Base-by-base conservation (phyloP, 2,797 vertebrate species). In the Sebastes oblongus region DNA sequence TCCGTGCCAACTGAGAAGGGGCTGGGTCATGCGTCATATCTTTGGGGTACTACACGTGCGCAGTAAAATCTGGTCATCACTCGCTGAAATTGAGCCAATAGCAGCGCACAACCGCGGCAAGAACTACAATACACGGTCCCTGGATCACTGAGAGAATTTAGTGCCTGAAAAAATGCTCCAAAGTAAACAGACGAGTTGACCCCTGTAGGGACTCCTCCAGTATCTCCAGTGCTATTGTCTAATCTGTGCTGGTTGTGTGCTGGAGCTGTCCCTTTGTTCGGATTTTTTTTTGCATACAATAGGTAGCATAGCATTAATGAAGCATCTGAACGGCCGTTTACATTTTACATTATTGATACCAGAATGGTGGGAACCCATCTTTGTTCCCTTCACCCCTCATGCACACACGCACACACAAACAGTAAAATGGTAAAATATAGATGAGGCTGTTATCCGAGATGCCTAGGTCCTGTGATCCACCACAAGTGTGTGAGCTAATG, bases 361-460 rank as follows among this genome's bases (percentile, higher is more conserved):
- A 3, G 60, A 66, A 60, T 46, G 55, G 58, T 74, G 83, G 82
- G 62, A 83, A 72, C 72, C 79, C 66, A 54, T 78, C 85, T 67
- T 66, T 86, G 78, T 70, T 78, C 72, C 71, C 70, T 46, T 86
- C 62, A 66, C 70, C 68, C 58, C 62, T 69, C 54, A 61, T 66
- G 61, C 74, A 65, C 77, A 61, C 74, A 62, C 6, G 24, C 58
- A 64, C 39, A 18, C 59, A 39, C 32, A 56, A 32, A 70, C 73
- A 71, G 24, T 8, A 22, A 81, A 81, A 52, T 27, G 24, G 66
- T 93, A 66, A 93, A 94, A 91, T 91, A 92, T 93, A 85, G 76
- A 93, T 93, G 88, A 94, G 75, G 67, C 54, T 86, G 89, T 89
- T 88, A 88, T 88, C 76, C 64, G 85, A 88, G 88, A 91, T 22